A percentile compares a stretch with the other conserved stretches of the same genome.
These are phyloP conservation scores for Albula glossodonta DNA, from an alignment of 2,113 vertebrate genomes.

Conservation along the genomic window DNA sequence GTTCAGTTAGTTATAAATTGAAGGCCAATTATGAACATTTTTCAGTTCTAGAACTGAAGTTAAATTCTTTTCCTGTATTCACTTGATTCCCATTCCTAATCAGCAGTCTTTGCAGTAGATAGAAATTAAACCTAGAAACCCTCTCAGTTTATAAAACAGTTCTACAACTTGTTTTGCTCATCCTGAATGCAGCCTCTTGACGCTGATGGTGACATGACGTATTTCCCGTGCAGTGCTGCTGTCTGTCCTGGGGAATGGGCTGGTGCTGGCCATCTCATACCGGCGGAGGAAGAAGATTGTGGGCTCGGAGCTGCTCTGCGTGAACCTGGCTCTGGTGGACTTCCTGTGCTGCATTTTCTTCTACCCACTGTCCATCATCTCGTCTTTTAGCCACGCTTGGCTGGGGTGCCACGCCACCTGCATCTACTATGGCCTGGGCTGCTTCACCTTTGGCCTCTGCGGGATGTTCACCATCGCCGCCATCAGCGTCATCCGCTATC, in stretches of 20 bases:
- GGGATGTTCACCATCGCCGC: slow-evolving; percentile 65
- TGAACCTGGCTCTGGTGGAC: slow-evolving; percentile 66
- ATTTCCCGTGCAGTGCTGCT: slow-evolving; percentile 51
- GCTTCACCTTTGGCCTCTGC: slow-evolving; percentile 63
- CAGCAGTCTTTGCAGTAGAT: no score
- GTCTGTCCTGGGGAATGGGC: slow-evolving; percentile 60
- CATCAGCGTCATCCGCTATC: slow-evolving; percentile 62
- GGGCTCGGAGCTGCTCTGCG: slow-evolving; percentile 60
- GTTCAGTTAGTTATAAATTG: no score
- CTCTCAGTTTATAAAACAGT: no score
- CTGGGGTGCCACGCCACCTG: slow-evolving; percentile 52
- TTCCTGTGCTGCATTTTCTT: slow-evolving; percentile 64
- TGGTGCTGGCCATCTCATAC: slow-evolving; percentile 63
- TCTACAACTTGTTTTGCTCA: no score
- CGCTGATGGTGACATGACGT: neutral
- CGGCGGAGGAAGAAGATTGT: slow-evolving; percentile 59
- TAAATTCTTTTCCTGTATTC: no score
- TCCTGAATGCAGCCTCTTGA: no score
- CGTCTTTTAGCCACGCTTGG: slow-evolving; percentile 64
- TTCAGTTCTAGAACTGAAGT: no score
- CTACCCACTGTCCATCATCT: slow-evolving; percentile 65
- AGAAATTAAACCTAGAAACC: no score
- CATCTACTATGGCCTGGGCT: slow-evolving; percentile 63
- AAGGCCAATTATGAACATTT: no score
- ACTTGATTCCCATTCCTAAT: no score